A percentile compares a stretch with the other conserved stretches of the same genome.
Conservation (phyloP, 2,888 invertebrate species). For the Cheilosia impressa region DNA sequence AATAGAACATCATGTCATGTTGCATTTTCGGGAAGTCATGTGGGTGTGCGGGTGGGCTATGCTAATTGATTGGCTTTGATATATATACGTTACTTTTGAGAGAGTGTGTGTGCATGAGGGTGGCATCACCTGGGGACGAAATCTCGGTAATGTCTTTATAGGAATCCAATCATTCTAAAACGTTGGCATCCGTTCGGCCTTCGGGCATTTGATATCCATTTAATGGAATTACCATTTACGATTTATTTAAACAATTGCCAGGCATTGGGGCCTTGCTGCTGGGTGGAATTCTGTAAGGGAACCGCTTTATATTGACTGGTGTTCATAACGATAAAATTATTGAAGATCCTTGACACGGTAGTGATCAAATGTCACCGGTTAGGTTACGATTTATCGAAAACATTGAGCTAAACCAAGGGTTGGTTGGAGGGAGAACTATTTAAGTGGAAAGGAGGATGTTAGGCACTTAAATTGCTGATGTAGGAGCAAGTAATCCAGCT, state of each 20-base stretch:
- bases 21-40: neutral
- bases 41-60: neutral
- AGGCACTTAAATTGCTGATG: too few species aligned
- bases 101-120: neutral
- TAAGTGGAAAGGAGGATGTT: too few species aligned
- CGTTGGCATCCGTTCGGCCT: neutral
- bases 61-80: neutral
- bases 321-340: neutral
- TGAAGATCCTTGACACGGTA: neutral
- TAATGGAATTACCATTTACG: slow-evolving; percentile 14
- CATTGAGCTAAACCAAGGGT: too few species aligned
- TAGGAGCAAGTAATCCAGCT: too few species aligned
- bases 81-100: neutral
- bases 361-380: neutral
- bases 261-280: neutral
- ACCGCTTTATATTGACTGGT: neutral
- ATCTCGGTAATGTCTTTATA: neutral
- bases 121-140: slow-evolving; percentile 1
- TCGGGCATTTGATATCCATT: slow-evolving; percentile 11
- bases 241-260: slow-evolving; percentile 18
- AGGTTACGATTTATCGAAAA: too few species aligned
- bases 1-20: neutral
- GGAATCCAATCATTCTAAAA: slow-evolving; percentile 28
- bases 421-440: too few species aligned
- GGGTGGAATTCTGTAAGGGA: neutral